A percentile compares a stretch with the other conserved stretches of the same genome.
Conservation (phyloP, 1,140 invertebrate genomes). For the Leptinotarsa texana region DNA sequence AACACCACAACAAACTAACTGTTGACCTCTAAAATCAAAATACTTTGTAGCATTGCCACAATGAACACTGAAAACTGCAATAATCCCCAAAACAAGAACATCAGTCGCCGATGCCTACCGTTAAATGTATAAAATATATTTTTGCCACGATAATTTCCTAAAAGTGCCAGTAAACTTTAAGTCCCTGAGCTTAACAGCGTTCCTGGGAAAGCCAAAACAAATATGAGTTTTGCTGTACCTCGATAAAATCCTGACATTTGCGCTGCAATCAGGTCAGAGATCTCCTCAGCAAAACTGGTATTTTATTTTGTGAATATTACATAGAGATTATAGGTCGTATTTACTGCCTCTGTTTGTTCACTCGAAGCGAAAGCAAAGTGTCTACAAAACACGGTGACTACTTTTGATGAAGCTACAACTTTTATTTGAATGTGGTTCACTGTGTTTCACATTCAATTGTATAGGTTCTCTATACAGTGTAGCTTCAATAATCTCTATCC, state of each 20-base stretch:
- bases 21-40: too few species aligned
- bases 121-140: not conserved
- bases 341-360: too few species aligned
- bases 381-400: too few species aligned
- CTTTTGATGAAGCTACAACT: too few species aligned
- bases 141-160: not conserved
- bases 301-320: not conserved
- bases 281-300: not conserved
- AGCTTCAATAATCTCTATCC: too few species aligned
- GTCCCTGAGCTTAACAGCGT: not conserved
- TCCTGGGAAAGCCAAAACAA: not conserved
- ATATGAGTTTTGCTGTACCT: not conserved
- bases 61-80: not conserved
- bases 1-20: too few species aligned
- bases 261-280: constrained; percentile 1
- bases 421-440: too few species aligned
- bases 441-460: too few species aligned
- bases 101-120: not conserved
- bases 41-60: not conserved
- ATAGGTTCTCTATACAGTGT: too few species aligned
- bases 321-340: too few species aligned
- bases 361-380: too few species aligned
- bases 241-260: constrained; percentile 5
- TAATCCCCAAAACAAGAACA: not conserved
- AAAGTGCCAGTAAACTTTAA: not conserved